Evolutionary conservation across 2,113 vertebrate species (phyloP).

Genomic region (Takifugu bimaculatus): DNA sequence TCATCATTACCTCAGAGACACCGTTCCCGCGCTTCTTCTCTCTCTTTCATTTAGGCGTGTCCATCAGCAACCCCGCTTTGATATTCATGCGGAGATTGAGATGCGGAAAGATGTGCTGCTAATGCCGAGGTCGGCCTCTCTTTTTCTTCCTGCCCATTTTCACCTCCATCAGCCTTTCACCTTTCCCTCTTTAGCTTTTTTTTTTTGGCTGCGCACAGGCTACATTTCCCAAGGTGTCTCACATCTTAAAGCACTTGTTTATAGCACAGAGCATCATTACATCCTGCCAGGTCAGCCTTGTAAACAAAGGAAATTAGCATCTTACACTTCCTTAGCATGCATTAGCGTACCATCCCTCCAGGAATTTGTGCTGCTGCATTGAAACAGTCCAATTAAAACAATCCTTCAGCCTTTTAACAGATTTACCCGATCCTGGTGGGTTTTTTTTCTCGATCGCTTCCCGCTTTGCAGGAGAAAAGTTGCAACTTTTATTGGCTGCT

Average conservation of each 20-base stretch:
- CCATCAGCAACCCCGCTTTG: slow-evolving; percentile 55
- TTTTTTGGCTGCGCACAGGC: neutral
- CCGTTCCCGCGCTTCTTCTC: slow-evolving; percentile 12
- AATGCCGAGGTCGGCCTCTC: slow-evolving; percentile 53
- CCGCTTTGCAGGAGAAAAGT: no score
- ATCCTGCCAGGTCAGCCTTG: slow-evolving; percentile 1
- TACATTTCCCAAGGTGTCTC: slow-evolving; percentile 1
- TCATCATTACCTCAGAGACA: slow-evolving; percentile 56
- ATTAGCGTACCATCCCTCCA: no score
- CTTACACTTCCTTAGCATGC: neutral
- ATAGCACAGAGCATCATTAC: neutral
- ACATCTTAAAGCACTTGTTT: slow-evolving; percentile 9
- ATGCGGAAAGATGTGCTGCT: slow-evolving; percentile 51
- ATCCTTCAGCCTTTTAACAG: no score
- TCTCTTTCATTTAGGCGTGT: slow-evolving; percentile 29
- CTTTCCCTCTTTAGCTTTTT: slow-evolving; percentile 3
- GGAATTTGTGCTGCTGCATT: no score
- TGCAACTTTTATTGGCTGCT: no score
- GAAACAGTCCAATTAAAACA: no score
- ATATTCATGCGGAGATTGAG: slow-evolving; percentile 61
- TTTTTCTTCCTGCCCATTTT: slow-evolving; percentile 19
- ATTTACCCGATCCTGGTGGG: no score
- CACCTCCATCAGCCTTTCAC: slow-evolving; percentile 5
- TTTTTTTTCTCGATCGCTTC: no score
- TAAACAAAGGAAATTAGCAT: neutral